Conservation (phyloP, 2,888 invertebrate genomes). For the Ophioninae sp. region DNA sequence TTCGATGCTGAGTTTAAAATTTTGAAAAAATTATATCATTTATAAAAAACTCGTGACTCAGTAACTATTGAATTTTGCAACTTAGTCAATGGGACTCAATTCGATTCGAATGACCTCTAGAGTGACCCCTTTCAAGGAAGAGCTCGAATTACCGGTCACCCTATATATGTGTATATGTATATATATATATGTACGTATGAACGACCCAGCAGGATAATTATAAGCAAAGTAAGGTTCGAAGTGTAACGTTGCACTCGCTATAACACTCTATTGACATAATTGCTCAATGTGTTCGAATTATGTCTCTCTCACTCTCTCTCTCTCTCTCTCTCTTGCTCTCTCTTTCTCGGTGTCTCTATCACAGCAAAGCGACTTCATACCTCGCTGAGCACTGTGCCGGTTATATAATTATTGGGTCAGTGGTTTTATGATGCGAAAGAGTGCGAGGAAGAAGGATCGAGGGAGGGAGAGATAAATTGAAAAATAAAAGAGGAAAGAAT, state of each 20-base stretch:
- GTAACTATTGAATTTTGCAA: no score
- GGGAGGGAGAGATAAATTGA: constrained; percentile 17
- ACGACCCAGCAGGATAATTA: constrained; percentile 49
- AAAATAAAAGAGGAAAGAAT: not conserved
- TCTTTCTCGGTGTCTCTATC: constrained; percentile 29
- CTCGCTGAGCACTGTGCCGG: constrained; percentile 58
- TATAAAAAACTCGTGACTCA: no score
- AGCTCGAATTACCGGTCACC: no score
- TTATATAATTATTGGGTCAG: constrained; percentile 63
- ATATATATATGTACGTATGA: constrained; percentile 17
- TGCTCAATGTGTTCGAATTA: constrained; percentile 63
- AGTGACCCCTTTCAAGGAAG: no score
- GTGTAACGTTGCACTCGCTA: constrained; percentile 47
- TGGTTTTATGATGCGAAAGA: constrained; percentile 59
- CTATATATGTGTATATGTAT: not conserved
- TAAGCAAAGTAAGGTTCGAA: constrained; percentile 54
- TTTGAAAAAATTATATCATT: no score
- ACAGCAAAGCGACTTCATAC: constrained; percentile 60
- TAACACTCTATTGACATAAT: constrained; percentile 62
- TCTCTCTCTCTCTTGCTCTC: constrained; percentile 38
- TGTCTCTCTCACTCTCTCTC: constrained; percentile 40
- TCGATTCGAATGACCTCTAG: no score
- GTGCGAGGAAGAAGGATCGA: constrained; percentile 20
- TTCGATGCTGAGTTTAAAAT: no score
- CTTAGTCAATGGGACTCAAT: no score